Conservation (phyloP, 2,888 invertebrate species). For the Sycophila texana region DNA sequence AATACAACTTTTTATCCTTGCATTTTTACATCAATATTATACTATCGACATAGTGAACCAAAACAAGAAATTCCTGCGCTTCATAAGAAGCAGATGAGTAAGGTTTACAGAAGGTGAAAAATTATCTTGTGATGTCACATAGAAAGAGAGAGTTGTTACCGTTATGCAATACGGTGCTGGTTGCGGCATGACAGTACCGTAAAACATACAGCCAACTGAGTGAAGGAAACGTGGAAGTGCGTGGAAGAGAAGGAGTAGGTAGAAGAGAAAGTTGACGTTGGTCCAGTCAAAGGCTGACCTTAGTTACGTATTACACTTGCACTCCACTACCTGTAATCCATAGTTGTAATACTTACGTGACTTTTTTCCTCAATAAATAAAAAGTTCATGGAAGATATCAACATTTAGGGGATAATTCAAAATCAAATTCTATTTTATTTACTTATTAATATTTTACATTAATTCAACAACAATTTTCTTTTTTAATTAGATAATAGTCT, state of each 20-base stretch:
- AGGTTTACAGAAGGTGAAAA: conserved; percentile 6
- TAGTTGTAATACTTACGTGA: conserved; percentile 44
- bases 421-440: too few species aligned
- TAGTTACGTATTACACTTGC: conserved; percentile 65
- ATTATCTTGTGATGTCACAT: conserved; percentile 71
- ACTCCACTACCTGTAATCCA: conserved; percentile 13
- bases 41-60: neutral
- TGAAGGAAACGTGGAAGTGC: conserved; percentile 5
- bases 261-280: conserved; percentile 60
- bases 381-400: too few species aligned
- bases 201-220: conserved; percentile 31
- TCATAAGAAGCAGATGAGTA: neutral
- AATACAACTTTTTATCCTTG: neutral
- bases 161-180: conserved; percentile 70
- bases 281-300: conserved; percentile 72
- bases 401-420: too few species aligned
- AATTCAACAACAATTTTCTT: too few species aligned
- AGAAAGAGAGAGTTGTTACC: conserved; percentile 75
- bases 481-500: too few species aligned
- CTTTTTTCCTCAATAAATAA: neutral
- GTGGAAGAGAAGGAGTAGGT: conserved; percentile 61
- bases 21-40: neutral
- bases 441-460: too few species aligned
- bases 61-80: too few species aligned
- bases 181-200: conserved; percentile 56